Percentiles rank a stretch among this genome's conserved stretches.
phyloP scores from a whole-genome alignment of 2,888 invertebrate species.

The Chrysomela aeneicollis region DNA sequence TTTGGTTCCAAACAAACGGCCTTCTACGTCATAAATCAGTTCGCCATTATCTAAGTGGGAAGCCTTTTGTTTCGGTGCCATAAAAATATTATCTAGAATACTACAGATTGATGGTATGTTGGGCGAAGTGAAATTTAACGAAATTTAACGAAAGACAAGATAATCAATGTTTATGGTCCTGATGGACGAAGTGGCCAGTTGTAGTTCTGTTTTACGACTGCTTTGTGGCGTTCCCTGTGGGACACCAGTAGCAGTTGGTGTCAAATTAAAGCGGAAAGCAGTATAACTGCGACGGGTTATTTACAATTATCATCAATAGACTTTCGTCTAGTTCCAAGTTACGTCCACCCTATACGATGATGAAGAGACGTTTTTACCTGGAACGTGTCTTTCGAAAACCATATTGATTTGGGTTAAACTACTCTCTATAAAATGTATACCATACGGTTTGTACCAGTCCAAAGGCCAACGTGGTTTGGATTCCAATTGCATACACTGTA shows the following conservation, averaged over 20 bases:
- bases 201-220: conserved; percentile 39
- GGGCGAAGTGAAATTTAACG: conserved; percentile 6
- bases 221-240: conserved; percentile 45
- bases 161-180: conserved; percentile 9
- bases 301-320: conserved; percentile 42
- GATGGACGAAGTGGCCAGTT: conserved; percentile 20
- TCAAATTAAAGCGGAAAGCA: conserved; percentile 49
- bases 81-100: conserved; percentile 42
- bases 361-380: background rate
- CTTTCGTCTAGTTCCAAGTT: conserved; percentile 22
- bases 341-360: background rate
- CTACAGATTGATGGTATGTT: conserved; percentile 16
- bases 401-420: too few relatives aligned
- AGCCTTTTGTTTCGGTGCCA: conserved; percentile 33
- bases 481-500: too few relatives aligned
- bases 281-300: conserved; percentile 45
- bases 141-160: conserved; percentile 7
- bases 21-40: conserved; percentile 7
- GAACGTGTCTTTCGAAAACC: background rate
- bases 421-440: too few relatives aligned
- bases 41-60: conserved; percentile 8
- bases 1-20: conserved; percentile 1
- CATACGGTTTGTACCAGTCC: too few relatives aligned
- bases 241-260: conserved; percentile 48
- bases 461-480: too few relatives aligned